Conservation (phyloP, 2,888 invertebrate genomes). For the Pollenia griseotomentosa region DNA sequence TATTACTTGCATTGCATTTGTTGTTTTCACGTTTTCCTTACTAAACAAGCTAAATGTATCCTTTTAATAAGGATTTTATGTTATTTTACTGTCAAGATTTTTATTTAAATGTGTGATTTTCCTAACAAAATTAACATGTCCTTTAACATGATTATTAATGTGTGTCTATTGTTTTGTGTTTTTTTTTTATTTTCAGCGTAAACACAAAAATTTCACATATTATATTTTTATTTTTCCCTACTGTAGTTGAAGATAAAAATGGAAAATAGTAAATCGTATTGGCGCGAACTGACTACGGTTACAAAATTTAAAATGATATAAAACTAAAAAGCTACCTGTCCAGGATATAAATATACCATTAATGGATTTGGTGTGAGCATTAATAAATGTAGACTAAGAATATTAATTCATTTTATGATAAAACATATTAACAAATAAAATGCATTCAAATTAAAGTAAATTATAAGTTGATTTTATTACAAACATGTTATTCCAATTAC, state of each 20-base stretch:
- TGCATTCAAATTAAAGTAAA: conserved; percentile 47
- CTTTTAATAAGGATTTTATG: too few relatives aligned
- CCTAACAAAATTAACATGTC: background rate
- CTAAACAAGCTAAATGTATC: background rate
- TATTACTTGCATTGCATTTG: too few relatives aligned
- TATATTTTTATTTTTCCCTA: conserved; percentile 65
- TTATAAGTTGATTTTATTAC: background rate
- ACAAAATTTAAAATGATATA: conserved; percentile 12
- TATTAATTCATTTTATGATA: conserved; percentile 37
- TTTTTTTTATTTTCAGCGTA: conserved; percentile 80
- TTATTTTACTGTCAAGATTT: background rate
- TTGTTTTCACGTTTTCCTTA: background rate
- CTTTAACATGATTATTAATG: background rate
- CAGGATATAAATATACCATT: background rate
- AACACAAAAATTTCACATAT: conserved; percentile 76
- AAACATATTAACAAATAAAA: conserved; percentile 48
- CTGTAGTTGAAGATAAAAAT: conserved; percentile 73
- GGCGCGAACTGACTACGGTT: conserved; percentile 36
- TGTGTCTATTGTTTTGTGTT: conserved; percentile 61
- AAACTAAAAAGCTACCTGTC: conserved; percentile 27
- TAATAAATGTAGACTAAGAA: conserved; percentile 45
- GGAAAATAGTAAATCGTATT: conserved; percentile 62
- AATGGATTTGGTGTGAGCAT: conserved; percentile 41
- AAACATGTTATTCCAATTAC: too few relatives aligned
- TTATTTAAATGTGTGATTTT: conserved; percentile 6